Evolutionary conservation across 2,113 vertebrate genomes (phyloP), one percentile per base, ranked within the genome.

Genomic region (Cyphomyrus discorhynchus): DNA sequence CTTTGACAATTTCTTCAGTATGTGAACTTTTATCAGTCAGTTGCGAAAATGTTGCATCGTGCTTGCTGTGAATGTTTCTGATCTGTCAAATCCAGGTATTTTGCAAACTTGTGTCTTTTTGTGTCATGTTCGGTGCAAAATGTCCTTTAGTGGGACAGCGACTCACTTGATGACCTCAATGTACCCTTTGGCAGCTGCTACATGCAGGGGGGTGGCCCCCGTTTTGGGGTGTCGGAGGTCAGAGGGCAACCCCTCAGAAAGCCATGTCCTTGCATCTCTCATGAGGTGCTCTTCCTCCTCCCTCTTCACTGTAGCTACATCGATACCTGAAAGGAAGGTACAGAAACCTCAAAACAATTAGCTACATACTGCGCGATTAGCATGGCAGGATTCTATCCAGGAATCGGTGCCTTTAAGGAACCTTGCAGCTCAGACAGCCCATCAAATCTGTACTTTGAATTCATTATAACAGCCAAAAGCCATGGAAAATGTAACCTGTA

Each of bases 111-210:
- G 3, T 66, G 62, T 5, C 9, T 31, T 31, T 70, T 70, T 70
- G 24, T 66, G n/a, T 66, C 62, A 13, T 4, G 62, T 66, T 31
- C 58, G 1, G 58, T 62, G 24, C 24, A n/a, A n/a, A 62, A 62
- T n/a, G 24, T n/a, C 24, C n/a, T 66, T 27, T 10, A 77, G 13
- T 3, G 15, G 31, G 4, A 17, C 90, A 89, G 90, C 52, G 0
- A 74, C 94, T 95, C 92, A 98, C 98, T 97, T 99, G 93, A 99
- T 97, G 89, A 98, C 98, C 93, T 99, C 98, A 3, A 96, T 92
- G 90, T 99, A 99, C 91, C 98, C 97, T 93, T 99, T 99, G 88
- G 98, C 98, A 0, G 98, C 97, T 46, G 98, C 97, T 3, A 99
- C 98, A 0, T 99, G 98, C 27, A 99, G 96, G 11, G 97, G 97